Evolutionary conservation across 2,888 invertebrate genomes (phyloP).

Genomic region (Minunthozetes semirufus): DNA sequence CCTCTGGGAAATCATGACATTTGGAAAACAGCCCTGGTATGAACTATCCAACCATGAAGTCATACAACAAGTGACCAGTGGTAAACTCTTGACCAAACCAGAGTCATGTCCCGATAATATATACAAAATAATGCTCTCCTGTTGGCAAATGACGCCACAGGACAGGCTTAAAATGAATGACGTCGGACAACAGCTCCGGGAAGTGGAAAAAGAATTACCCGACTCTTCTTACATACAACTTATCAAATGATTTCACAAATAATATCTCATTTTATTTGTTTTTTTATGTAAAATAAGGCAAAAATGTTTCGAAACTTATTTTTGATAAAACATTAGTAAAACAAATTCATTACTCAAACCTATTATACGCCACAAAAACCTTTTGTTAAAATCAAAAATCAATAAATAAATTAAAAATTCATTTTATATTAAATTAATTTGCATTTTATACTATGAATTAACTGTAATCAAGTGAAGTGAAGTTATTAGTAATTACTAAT

Average conservation of each 20-base stretch:
- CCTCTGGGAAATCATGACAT: slow-evolving; percentile 50
- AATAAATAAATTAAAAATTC: no score
- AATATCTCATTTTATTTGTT: background rate
- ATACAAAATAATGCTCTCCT: slow-evolving; percentile 42
- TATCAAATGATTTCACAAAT: background rate
- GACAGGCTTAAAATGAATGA: slow-evolving; percentile 39
- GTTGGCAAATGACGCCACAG: slow-evolving; percentile 42
- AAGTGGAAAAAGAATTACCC: background rate
- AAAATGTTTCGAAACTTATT: no score
- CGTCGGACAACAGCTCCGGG: slow-evolving; percentile 35
- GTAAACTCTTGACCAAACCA: slow-evolving; percentile 40
- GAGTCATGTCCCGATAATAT: slow-evolving; percentile 40
- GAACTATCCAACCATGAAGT: slow-evolving; percentile 51
- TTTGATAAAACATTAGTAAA: no score
- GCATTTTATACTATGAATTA: no score
- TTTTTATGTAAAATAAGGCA: background rate
- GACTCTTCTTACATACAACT: slow-evolving; percentile 13
- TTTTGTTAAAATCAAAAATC: no score
- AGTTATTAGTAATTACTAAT: no score
- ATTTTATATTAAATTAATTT: no score
- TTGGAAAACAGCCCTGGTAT: slow-evolving; percentile 52
- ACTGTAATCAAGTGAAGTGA: no score
- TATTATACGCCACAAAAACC: no score
- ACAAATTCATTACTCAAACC: no score
- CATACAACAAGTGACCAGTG: slow-evolving; percentile 42